Percentiles rank a stretch among this genome's conserved stretches.
Evolutionary conservation across 1,140 invertebrate species (phyloP).

Genomic region (Drosophila jambulina): DNA sequence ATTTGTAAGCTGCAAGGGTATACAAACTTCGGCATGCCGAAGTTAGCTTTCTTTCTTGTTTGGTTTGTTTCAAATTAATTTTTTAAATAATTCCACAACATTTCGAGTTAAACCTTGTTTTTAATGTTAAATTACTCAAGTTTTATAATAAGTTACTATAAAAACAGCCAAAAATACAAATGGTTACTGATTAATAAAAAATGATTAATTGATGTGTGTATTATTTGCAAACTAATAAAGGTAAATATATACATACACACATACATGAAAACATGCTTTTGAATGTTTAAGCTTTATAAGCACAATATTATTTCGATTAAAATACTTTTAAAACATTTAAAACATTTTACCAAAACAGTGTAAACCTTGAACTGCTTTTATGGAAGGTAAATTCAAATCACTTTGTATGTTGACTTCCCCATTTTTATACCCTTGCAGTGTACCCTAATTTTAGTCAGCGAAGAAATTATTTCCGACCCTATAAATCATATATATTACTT

Average conservation of each 20-base stretch:
- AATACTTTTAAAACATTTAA: neutral
- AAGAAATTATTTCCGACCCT: no score
- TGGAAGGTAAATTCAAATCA: neutral
- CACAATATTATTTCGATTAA: neutral
- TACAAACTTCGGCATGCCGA: no score
- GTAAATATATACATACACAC: neutral
- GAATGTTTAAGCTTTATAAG: neutral
- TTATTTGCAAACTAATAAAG: constrained; percentile 4
- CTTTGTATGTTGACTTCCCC: neutral
- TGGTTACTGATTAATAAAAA: neutral
- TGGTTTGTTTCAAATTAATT: no score
- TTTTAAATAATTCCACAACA: no score
- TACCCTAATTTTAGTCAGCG: neutral
- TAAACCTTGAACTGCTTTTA: neutral
- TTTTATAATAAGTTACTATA: neutral
- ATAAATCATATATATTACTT: no score
- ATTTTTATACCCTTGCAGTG: neutral
- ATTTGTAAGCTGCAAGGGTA: no score
- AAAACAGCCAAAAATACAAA: neutral
- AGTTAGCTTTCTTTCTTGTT: no score
- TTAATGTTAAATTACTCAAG: neutral
- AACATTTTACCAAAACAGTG: neutral
- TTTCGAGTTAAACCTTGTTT: neutral
- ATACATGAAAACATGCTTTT: neutral
- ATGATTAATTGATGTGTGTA: constrained; percentile 29